Evolutionary conservation across 2,888 invertebrate species (phyloP), one percentile per base, ranked within the genome.

Genomic region (Watsonalla cultraria): DNA sequence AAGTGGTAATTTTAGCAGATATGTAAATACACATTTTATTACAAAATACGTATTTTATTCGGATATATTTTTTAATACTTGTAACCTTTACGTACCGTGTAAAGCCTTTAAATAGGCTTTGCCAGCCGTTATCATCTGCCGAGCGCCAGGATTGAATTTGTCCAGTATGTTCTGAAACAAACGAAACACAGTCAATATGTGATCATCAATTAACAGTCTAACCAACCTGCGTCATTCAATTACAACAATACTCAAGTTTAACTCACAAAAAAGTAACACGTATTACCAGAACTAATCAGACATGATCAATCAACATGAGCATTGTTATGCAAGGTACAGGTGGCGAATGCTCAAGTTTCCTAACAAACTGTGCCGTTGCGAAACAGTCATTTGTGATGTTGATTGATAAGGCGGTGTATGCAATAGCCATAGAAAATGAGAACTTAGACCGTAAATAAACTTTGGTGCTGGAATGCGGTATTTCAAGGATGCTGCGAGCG

Each of bases 41-140:
- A 42, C 11, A 11, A 7, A 37, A 8, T 37, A 8, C 5, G 37
- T 37, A 7, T 37, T 37, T 37, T 37, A 37, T 37, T 37, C 37
- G 7, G 5, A 7, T 7, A 7, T 37, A 7, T 37, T 37, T 37
- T 37, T 37, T 37, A 8, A 37, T 37, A 7, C 7, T 14, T 4
- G 24, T 8, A 47, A 7, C 24, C 24, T 24, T 47, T 61, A 92
- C 95, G 95, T 92, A 98, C 98, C 97, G 88, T 97, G 97, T 78
- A 98, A 93, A 71, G 98, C 97, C 88, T 98, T 98, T 72, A 98
- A 92, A 86, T 98, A 98, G 57, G 97, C 96, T 87, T 98, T 97
- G 58, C 98, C 98, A 69, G 97, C 96, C 72, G 96, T 95, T 87
- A 98, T 96, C 93, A 98, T 94, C 91, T 98, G 97, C 75, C 97